Conservation (phyloP, 2,888 invertebrate genomes). For the Cosmopolites sordidus region DNA sequence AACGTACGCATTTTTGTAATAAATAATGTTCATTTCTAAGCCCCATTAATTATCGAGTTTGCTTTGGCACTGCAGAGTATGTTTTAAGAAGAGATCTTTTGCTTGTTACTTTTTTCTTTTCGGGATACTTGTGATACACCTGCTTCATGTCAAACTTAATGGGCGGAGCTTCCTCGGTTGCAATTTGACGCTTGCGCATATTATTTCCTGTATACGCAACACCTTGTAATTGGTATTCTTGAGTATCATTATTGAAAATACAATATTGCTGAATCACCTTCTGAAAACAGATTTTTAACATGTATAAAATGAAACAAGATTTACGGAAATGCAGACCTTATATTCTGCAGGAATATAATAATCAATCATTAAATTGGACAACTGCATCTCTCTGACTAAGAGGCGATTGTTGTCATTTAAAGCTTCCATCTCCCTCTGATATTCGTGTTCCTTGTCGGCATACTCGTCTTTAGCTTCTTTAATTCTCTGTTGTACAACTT, state of each 20-base stretch:
- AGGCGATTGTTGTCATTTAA: conserved; percentile 89
- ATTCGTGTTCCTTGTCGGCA: conserved; percentile 86
- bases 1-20: not conserved
- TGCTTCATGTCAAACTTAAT: conserved; percentile 43
- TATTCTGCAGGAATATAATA: conserved; percentile 92
- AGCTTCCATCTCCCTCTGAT: conserved; percentile 95
- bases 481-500: conserved; percentile 80
- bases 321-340: conserved; percentile 57
- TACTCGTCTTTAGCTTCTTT: conserved; percentile 82
- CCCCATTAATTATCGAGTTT: conserved; percentile 18
- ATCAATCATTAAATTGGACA: conserved; percentile 87
- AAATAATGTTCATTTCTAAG: conserved; percentile 1
- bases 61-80: conserved; percentile 35
- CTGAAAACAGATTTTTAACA: conserved; percentile 48
- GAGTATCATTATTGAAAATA: conserved; percentile 97
- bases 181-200: conserved; percentile 70
- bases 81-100: conserved; percentile 34
- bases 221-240: conserved; percentile 97
- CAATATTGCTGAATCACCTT: conserved; percentile 86
- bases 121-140: conserved; percentile 45
- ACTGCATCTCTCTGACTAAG: conserved; percentile 81
- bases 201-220: conserved; percentile 99
- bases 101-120: conserved; percentile 34
- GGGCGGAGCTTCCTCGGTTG: conserved; percentile 39
- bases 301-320: not conserved